These are phyloP conservation scores for Peromyscus aztecus DNA, from an alignment of 2,797 vertebrate genomes.

Conservation along the genomic window DNA sequence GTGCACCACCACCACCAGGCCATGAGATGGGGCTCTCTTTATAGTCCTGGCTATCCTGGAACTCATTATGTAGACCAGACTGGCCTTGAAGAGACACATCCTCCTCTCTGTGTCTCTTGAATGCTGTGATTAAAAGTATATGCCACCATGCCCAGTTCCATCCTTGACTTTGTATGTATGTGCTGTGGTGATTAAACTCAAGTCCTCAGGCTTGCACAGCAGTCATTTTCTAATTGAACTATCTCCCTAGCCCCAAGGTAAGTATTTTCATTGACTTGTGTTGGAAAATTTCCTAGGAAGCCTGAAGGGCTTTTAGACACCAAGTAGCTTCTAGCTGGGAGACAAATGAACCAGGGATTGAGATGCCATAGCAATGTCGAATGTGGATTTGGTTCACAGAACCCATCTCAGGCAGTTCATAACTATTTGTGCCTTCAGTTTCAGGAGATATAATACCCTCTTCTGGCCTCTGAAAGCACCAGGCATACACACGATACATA, in stretches of 20 bases:
- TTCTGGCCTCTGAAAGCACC: not conserved
- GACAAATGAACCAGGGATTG: not conserved
- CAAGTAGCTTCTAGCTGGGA: not conserved
- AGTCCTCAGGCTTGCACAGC: not conserved
- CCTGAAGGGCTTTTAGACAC: not conserved
- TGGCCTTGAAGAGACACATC: not conserved
- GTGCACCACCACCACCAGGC: too few relatives aligned
- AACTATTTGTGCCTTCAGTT: not conserved
- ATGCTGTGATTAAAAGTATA: not conserved
- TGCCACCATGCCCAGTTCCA: not conserved
- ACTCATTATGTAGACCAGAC: not conserved
- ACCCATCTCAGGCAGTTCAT: not conserved
- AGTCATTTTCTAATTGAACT: not conserved
- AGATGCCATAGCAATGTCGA: not conserved
- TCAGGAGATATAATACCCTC: not conserved
- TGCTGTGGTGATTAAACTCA: not conserved
- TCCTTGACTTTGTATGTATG: not conserved
- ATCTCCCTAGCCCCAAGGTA: not conserved
- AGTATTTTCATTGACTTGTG: not conserved
- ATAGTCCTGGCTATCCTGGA: not conserved
- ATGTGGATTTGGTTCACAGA: not conserved
- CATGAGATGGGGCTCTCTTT: not conserved
- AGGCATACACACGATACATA: not conserved
- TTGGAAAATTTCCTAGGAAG: not conserved
- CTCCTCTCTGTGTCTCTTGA: not conserved